These are phyloP conservation scores for Drosophila fungiperda DNA, from an alignment of 2,888 invertebrate genomes.

Conservation along the genomic window DNA sequence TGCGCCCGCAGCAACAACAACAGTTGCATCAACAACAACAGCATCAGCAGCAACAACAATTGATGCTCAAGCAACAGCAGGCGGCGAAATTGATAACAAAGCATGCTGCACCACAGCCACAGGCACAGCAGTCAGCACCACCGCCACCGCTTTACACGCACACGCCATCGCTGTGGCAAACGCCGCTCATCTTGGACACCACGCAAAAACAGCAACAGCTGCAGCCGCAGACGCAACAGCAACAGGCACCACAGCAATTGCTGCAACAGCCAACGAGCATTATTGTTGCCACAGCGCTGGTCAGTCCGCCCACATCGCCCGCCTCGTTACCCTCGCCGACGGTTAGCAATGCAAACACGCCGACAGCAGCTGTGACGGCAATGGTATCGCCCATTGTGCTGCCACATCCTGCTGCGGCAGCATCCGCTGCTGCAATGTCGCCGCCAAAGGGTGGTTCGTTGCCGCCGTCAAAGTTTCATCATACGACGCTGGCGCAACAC, in stretches of 20 bases:
- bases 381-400: constrained; percentile 76
- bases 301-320: constrained; percentile 75
- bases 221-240: constrained; percentile 50
- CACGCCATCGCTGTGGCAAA: constrained; percentile 83
- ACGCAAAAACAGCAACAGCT: constrained; percentile 62
- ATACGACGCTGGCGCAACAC: constrained; percentile 83
- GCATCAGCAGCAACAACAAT: constrained; percentile 59
- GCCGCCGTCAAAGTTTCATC: constrained; percentile 84
- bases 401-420: constrained; percentile 47
- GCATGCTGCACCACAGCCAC: constrained; percentile 49
- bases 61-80: constrained; percentile 57
- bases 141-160: constrained; percentile 73
- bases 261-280: constrained; percentile 28
- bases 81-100: constrained; percentile 36
- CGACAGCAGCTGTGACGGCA: constrained; percentile 68
- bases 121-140: constrained; percentile 56
- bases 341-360: constrained; percentile 39
- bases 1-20: constrained; percentile 79
- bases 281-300: constrained; percentile 49
- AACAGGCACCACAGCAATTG: constrained; percentile 23
- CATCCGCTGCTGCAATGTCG: constrained; percentile 41
- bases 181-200: constrained; percentile 79
- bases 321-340: constrained; percentile 75
- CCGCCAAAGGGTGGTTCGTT: constrained; percentile 69
- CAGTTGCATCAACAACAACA: constrained; percentile 63